Evolutionary conservation across 2,113 vertebrate species (phyloP).

Genomic region (Syngnathus scovelli): DNA sequence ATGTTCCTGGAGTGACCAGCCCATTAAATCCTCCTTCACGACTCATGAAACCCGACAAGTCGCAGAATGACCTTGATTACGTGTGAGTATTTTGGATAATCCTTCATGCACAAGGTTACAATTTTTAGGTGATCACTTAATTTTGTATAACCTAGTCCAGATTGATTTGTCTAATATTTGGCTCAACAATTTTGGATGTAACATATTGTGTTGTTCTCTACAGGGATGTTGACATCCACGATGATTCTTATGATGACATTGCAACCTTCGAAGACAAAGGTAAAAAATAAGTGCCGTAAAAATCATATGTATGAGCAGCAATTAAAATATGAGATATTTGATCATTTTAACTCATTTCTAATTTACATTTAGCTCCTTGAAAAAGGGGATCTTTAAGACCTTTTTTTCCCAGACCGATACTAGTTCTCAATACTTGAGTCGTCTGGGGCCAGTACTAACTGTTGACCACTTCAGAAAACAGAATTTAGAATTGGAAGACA

Average conservation of each 20-base stretch:
- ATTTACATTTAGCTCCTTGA: not conserved
- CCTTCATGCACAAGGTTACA: too few relatives aligned
- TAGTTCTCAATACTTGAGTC: too few relatives aligned
- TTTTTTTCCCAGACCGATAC: too few relatives aligned
- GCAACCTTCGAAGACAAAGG: constrained; percentile 52
- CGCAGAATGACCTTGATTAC: constrained; percentile 34
- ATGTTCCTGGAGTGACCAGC: constrained; percentile 12
- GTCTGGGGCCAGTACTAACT: too few relatives aligned
- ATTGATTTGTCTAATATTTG: not conserved
- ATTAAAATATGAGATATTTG: not conserved
- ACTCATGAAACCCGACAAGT: constrained; percentile 40
- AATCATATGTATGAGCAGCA: not conserved
- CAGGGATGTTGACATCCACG: constrained; percentile 45
- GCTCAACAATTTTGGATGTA: not conserved
- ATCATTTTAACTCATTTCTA: too few relatives aligned
- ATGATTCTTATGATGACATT: constrained; percentile 70
- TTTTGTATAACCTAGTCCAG: not conserved
- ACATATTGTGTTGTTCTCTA: not conserved
- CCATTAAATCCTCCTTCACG: constrained; percentile 42
- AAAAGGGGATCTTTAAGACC: too few relatives aligned
- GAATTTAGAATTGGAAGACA: not conserved
- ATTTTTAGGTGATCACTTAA: too few relatives aligned
- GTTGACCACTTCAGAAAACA: not conserved
- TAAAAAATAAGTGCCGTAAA: constrained; percentile 23
- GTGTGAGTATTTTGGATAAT: constrained; percentile 52